Conservation (phyloP, 2,888 invertebrate species). For the Neocrepidodera transversa region DNA sequence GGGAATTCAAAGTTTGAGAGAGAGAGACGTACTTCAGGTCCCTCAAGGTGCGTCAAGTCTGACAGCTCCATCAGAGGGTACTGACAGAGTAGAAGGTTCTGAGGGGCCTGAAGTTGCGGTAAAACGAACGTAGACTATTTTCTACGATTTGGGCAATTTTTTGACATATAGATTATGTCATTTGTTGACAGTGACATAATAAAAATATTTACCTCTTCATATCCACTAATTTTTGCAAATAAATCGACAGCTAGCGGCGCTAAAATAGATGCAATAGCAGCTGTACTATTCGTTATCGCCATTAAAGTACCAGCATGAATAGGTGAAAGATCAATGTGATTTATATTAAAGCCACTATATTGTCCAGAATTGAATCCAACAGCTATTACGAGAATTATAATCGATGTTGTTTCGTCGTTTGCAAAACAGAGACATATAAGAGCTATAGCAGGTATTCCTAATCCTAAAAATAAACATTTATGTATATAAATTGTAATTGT, state of each 20-base stretch:
- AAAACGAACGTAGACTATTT: no score
- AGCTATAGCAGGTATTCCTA: conserved; percentile 68
- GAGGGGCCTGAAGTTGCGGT: no score
- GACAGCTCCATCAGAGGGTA: no score
- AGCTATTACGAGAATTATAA: conserved; percentile 69
- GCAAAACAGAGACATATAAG: conserved; percentile 68
- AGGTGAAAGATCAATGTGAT: conserved; percentile 83
- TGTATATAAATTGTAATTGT: no score
- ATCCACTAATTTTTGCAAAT: conserved; percentile 54
- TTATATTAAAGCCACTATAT: conserved; percentile 71
- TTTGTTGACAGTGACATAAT: not conserved
- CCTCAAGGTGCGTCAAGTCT: no score
- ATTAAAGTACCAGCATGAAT: conserved; percentile 81
- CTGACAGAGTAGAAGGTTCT: no score
- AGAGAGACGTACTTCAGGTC: no score
- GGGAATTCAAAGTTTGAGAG: no score
- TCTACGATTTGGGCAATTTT: no score
- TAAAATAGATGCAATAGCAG: conserved; percentile 76
- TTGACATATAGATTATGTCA: not conserved
- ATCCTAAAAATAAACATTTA: conserved; percentile 47
- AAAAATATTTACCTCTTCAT: conserved; percentile 29
- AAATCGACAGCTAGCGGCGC: conserved; percentile 75
- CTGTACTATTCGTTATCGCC: conserved; percentile 80
- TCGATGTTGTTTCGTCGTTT: conserved; percentile 65
- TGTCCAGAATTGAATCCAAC: conserved; percentile 76